Base-by-base conservation (phyloP, 1,140 invertebrate species). In the Philopotamus ludificatus region DNA sequence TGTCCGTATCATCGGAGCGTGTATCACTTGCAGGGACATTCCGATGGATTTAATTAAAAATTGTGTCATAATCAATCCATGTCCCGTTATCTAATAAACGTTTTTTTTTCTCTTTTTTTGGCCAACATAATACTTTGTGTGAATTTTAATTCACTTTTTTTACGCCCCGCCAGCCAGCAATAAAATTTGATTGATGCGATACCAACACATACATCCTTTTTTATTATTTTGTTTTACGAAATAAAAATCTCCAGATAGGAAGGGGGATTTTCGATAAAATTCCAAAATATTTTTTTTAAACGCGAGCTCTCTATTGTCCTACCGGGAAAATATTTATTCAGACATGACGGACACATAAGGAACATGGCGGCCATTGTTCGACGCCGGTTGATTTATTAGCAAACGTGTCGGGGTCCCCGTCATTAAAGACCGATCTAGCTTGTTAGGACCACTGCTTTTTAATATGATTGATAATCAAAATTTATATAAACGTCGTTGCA, bases 31-130 rank as follows among this genome's bases (percentile, higher is more conserved):
- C n/a, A n/a, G n/a, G n/a, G n/a, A n/a, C n/a, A 34, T 34, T 34
- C 28, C 28, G 28, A 34, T 34, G 28, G 12, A 34, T 7, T 7
- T 34, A 4, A 34, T 34, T 34, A 22, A 26, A 26, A 22, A 55
- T 28, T 21, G 20, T 26, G 21, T 1, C 21, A 55, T 26, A 55
- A 55, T 55, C 53, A 55, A 55, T 55, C 53, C 15, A 18, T 26
- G 53, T 55, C 53, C 53, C 10, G 53, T 55, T 55, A 55, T 55
- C 53, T 55, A 55, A 55, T 55, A 55, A 55, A 55, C 21, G 53
- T 55, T 55, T 55, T 55, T 55, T n/a, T n/a, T n/a, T n/a, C n/a
- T n/a, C n/a, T n/a, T n/a, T n/a, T 55, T 22, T 25, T 34, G 28
- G 28, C 28, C 28, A 12, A 34, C 28, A 34, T 34, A 26, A 55